Percentiles rank a stretch among this genome's conserved stretches.
Conservation (phyloP, 2,797 vertebrate genomes). For the Lemur catta region DNA sequence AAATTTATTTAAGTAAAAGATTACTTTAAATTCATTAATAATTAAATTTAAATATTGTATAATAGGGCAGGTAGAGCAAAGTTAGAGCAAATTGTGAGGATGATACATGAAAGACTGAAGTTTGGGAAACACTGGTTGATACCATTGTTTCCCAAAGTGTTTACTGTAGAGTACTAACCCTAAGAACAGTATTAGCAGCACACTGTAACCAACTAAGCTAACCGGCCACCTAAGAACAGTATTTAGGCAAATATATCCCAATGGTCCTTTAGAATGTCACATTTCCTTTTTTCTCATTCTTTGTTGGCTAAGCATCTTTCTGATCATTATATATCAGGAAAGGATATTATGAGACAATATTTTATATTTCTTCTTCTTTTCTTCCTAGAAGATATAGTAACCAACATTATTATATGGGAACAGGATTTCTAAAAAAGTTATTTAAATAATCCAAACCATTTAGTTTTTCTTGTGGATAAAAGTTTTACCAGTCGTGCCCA, state of each 20-base stretch:
- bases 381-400: neutral
- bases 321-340: neutral
- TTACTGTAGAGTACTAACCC: neutral
- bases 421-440: neutral
- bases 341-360: neutral
- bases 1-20: conserved; percentile 12
- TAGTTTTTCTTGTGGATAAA: conserved; percentile 20
- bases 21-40: conserved; percentile 9
- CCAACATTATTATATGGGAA: neutral
- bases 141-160: neutral
- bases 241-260: neutral
- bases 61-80: neutral
- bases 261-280: neutral
- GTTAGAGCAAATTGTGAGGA: neutral
- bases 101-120: neutral
- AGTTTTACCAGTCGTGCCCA: neutral
- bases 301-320: neutral
- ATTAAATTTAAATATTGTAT: conserved; percentile 41
- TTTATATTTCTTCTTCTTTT: neutral
- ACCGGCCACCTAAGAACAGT: neutral
- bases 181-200: neutral
- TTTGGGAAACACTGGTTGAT: neutral
- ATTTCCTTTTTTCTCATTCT: neutral
- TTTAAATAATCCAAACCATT: conserved; percentile 8
- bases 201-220: too few species aligned